Base-by-base conservation (phyloP, 2,888 invertebrate species). In the Trichogramma dendrolimi region DNA sequence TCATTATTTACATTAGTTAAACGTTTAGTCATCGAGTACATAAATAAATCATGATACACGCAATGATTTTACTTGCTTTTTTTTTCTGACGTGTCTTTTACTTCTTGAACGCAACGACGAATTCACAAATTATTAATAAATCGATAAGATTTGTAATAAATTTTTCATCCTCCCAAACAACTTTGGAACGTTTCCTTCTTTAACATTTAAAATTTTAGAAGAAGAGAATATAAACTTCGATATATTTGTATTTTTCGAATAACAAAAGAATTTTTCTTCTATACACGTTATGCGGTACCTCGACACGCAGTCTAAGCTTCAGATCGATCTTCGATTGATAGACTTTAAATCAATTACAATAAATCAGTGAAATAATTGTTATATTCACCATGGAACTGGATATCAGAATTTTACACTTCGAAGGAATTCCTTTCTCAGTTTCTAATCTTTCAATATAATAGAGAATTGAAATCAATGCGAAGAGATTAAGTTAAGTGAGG, bases 1-100 rank as follows among this genome's bases (percentile, higher is more conserved):
- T 79, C 76, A 75, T 76, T 78, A 78, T 79, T 77, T 78, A 79
- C 79, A 79, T 78, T 77, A 76, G 74, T 78, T 74, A 73, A 78
- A 76, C 73, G 73, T 75, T 46, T 78, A 78, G 76, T 76, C 71
- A 55, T 61, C 54, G 58, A 58, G 55, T 63, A 72, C 77, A 77
- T 76, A 77, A 76, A 77, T 79, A 78, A 76, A 74, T 74, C 74
- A 74, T 76, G 73, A 73, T 75, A 74, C 75, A 77, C 27, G 73
- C 77, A 71, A 73, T 73, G 73, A 73, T 73, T 73, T 75, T 73
- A 70, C 71, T 67, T 69, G 62, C 65, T 60, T 65, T 27, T 27
- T 27, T 27, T 27, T 27, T 27, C 27, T 27, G 27, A 2, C 3
- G 27, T 27, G 27, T 27, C 3, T 27, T 27, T 27, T 27, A 3